Evolutionary conservation across 2,113 vertebrate species (phyloP).

Genomic region (Rhagologus leucostigma): DNA sequence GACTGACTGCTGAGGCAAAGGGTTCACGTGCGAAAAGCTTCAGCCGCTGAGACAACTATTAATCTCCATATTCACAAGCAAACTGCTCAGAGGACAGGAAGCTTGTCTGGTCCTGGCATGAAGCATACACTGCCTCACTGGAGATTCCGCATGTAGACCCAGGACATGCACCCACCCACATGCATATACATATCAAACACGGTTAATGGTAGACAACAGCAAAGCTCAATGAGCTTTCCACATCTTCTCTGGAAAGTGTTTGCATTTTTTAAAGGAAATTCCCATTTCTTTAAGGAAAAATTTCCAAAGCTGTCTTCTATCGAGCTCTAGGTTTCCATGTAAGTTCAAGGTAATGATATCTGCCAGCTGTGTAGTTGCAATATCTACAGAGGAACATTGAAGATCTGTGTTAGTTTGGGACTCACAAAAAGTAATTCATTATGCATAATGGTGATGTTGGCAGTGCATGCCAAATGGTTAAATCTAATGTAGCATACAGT

Average conservation of each 20-base stretch:
- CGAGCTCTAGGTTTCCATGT: not conserved
- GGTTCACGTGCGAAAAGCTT: not conserved
- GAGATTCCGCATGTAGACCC: not conserved
- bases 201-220: not conserved
- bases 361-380: not conserved
- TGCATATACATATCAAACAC: not conserved
- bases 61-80: not conserved
- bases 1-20: not conserved
- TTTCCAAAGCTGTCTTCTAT: not conserved
- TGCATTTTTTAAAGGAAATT: not conserved
- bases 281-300: not conserved
- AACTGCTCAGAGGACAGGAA: not conserved
- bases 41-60: not conserved
- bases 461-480: constrained; percentile 80
- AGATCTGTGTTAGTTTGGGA: constrained; percentile 72
- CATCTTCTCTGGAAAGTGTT: not conserved
- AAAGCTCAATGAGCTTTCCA: not conserved
- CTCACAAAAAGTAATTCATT: constrained; percentile 78
- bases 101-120: accelerated
- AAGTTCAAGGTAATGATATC: not conserved
- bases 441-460: constrained; percentile 78
- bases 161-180: not conserved
- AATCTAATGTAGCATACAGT: constrained; percentile 85
- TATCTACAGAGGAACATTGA: constrained; percentile 51
- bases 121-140: accelerated